Evolutionary conservation across 2,797 vertebrate genomes (phyloP).

Genomic region (Hapalemur alaotrensis): DNA sequence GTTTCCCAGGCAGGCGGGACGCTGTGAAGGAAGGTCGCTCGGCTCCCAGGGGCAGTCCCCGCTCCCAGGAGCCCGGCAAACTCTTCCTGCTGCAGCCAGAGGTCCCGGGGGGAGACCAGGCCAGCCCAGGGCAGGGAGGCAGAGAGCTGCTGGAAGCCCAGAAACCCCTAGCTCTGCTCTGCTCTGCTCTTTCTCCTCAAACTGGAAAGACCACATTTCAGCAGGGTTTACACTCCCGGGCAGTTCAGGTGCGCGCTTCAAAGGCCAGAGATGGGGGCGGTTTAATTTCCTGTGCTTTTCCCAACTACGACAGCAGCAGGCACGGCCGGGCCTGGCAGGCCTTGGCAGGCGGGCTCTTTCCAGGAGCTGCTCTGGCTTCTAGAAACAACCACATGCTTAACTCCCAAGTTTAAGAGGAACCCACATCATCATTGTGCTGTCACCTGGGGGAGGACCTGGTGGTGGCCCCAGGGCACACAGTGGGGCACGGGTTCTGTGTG

Average conservation of each 20-base stretch:
- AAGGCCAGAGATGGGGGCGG: not conserved
- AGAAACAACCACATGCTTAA: not conserved
- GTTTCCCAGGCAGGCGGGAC: not conserved
- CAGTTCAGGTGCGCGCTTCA: slow-evolving; percentile 44
- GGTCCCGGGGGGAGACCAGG: not conserved
- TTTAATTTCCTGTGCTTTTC: slow-evolving; percentile 2
- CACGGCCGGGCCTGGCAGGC: not conserved
- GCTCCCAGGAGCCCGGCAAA: not conserved
- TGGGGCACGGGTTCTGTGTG: not conserved
- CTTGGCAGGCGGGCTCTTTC: not conserved
- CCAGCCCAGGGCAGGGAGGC: not conserved
- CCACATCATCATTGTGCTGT: not conserved
- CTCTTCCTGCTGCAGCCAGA: not conserved
- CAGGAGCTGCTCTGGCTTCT: not conserved
- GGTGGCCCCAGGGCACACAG: not conserved
- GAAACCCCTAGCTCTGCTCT: not conserved
- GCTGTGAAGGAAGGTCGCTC: not conserved
- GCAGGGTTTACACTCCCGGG: not conserved
- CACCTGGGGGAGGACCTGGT: not conserved
- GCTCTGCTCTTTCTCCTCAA: slow-evolving; percentile 32
- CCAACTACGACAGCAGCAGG: not conserved
- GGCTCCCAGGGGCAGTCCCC: not conserved
- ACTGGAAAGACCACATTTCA: slow-evolving; percentile 64
- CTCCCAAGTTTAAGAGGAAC: not conserved
- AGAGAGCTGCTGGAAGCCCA: not conserved